Evolutionary conservation across 1,140 invertebrate genomes (phyloP), one percentile per base, ranked within the genome.

Genomic region (Cheumatopsyche charites): DNA sequence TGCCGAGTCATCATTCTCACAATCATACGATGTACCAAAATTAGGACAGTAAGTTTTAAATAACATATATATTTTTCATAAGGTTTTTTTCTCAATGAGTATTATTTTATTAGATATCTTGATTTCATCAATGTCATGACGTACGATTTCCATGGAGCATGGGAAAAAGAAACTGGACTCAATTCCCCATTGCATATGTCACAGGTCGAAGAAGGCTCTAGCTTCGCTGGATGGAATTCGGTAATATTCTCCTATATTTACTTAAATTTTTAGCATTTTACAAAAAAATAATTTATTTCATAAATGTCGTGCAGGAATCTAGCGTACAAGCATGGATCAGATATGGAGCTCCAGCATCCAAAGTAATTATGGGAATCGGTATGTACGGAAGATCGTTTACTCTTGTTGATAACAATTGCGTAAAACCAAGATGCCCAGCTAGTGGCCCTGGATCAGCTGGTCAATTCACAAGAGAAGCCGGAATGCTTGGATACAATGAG

Each of bases 401-500:
- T 0, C 79, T 94, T 9, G 62, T 73, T 12, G 78, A 87, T 70
- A 19, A 78, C 0, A 71, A 72, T 1, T 75, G 82, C 9, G 79
- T 84, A n/a, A 82, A 75, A 3, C 61, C 80, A 0, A 84, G 87
- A 13, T 86, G 89, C 0, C 79, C 86, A 1, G 82, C 87, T 2
- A 80, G 67, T 5, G 86, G 87, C 0, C 79, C 86, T 1, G 90
- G 90, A 5, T 76, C 79, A 3, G 82, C 87, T 5, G 94, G 94
- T 4, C 87, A 87, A 0, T 92, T 90, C 74, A 94, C 93, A 0
- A 77, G 79, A 2, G 87, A 91, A 70, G 75, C 80, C 4, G 94
- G 94, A 5, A 85, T 87, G 19, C 82, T 93, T 47, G 90, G 92
- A 19, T 96, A 92, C 79, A 91, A 94, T 78, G 93, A 96, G 77